A percentile compares a stretch with the other conserved stretches of the same genome.
Evolutionary conservation across 2,797 vertebrate genomes (phyloP).

Genomic region (Balearica regulorum): DNA sequence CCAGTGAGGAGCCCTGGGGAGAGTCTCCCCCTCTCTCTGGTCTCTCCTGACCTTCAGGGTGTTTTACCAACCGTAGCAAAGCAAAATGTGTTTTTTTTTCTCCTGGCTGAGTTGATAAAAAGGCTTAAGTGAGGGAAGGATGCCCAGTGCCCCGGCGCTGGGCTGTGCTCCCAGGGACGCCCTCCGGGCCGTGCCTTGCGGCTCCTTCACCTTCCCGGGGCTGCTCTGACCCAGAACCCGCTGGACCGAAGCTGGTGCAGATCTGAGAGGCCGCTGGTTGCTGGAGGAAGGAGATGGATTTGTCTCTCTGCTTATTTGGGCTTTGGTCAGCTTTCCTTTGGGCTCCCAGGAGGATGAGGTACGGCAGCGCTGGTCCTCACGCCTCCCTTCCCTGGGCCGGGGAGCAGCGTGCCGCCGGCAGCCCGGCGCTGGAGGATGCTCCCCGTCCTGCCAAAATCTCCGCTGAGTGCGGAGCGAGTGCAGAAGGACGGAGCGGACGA

Average conservation of each 20-base stretch:
- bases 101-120: background rate
- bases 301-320: background rate
- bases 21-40: background rate
- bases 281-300: background rate
- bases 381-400: background rate
- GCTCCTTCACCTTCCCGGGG: background rate
- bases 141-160: accelerated
- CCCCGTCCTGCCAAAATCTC: background rate
- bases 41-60: background rate
- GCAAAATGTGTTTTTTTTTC: background rate
- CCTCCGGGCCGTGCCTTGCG: background rate
- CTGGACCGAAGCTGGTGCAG: background rate
- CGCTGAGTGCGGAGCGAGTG: background rate
- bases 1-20: accelerated
- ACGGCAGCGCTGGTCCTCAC: accelerated
- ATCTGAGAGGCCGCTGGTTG: background rate
- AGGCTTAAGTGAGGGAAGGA: background rate
- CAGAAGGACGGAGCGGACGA: background rate
- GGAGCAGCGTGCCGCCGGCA: background rate
- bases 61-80: background rate
- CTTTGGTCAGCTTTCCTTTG: background rate
- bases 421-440: background rate
- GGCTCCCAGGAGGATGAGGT: background rate
- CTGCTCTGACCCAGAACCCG: background rate
- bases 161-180: background rate